phyloP scores from a whole-genome alignment of 2,888 invertebrate species.

The Cataglyphis livida region DNA sequence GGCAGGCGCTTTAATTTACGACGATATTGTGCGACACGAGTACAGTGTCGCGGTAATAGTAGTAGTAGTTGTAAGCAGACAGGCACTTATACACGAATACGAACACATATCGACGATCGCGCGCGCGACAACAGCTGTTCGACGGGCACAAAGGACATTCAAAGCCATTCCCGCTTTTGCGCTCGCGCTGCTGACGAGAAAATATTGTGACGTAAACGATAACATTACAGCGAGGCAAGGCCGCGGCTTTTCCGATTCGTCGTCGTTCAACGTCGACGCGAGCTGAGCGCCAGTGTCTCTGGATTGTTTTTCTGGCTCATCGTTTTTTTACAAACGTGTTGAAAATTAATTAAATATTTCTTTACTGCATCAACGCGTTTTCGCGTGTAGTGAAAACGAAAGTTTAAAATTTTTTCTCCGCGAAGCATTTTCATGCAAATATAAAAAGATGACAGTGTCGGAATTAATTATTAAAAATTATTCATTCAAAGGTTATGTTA shows the following conservation, averaged over 20 bases:
- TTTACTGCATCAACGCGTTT: neutral
- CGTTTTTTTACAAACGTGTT: neutral
- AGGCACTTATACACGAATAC: neutral
- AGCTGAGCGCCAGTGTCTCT: constrained; percentile 1
- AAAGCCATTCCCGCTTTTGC: constrained; percentile 63
- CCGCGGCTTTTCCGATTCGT: constrained; percentile 71
- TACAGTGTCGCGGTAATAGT: neutral
- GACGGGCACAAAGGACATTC: constrained; percentile 66
- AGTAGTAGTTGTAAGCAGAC: neutral
- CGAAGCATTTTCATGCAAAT: neutral
- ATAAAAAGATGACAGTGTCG: neutral
- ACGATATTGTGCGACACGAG: constrained; percentile 28
- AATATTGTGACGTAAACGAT: constrained; percentile 73
- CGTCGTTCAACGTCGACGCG: constrained; percentile 54
- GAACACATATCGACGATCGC: constrained; percentile 3
- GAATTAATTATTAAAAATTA: neutral
- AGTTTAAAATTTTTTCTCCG: neutral
- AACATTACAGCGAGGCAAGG: constrained; percentile 65
- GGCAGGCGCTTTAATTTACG: constrained; percentile 56
- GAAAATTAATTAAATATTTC: constrained; percentile 23
- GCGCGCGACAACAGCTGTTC: constrained; percentile 62
- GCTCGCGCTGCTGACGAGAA: constrained; percentile 55
- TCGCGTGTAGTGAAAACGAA: neutral
- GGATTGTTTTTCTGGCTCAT: neutral
- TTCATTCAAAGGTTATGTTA: neutral